These are phyloP conservation scores for Sylvicola fuscatus DNA, from an alignment of 2,888 invertebrate genomes.

Conservation along the genomic window DNA sequence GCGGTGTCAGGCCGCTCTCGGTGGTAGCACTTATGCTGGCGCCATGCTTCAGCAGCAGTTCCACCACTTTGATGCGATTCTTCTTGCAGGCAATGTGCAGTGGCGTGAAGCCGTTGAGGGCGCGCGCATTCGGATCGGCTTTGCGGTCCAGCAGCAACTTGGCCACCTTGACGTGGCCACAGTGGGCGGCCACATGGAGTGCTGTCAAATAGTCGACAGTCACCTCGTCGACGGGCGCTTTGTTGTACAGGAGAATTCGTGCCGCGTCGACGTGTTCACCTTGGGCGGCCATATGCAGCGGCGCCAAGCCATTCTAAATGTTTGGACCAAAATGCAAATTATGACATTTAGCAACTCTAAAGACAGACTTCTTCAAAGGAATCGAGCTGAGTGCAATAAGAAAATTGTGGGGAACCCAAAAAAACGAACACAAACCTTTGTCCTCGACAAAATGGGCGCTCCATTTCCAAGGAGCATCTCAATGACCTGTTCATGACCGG, in stretches of 20 bases:
- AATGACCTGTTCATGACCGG: conserved; percentile 90
- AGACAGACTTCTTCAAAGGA: no score
- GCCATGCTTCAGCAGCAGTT: conserved; percentile 84
- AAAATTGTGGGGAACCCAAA: no score
- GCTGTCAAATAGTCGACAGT: conserved; percentile 96
- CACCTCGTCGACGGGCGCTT: conserved; percentile 96
- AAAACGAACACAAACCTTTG: conserved; percentile 42
- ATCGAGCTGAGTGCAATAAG: no score
- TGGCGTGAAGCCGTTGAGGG: conserved; percentile 94
- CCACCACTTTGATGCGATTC: conserved; percentile 90
- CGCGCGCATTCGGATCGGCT: conserved; percentile 93
- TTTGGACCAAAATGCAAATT: no score
- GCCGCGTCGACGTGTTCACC: conserved; percentile 97
- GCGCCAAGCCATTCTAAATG: conserved; percentile 77
- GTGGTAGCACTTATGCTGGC: conserved; percentile 59
- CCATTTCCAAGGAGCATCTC: conserved; percentile 70
- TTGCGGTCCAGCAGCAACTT: conserved; percentile 77
- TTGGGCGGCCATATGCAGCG: conserved; percentile 96
- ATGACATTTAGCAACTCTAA: no score
- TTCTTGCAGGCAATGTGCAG: conserved; percentile 98
- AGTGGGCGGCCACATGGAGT: conserved; percentile 88
- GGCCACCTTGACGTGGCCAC: conserved; percentile 85
- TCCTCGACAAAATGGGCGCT: conserved; percentile 87
- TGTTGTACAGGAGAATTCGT: conserved; percentile 71
- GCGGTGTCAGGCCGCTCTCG: conserved; percentile 75